A percentile compares a stretch with the other conserved stretches of the same genome.
phyloP scores from a whole-genome alignment of 1,140 invertebrate genomes.

The Scaptodrosophila lebanonensis region DNA sequence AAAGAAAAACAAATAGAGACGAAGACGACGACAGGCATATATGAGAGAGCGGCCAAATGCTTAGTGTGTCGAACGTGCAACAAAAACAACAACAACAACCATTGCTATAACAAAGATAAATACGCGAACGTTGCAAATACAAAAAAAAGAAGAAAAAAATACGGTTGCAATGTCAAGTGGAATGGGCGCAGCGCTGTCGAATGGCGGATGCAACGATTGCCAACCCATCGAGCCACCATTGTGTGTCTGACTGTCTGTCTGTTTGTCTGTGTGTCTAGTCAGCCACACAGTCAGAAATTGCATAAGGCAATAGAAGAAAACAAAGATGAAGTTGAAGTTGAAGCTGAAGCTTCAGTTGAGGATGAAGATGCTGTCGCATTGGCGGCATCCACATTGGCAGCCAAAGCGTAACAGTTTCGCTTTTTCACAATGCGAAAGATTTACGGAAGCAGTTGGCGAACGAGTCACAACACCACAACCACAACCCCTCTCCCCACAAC shows the following conservation, averaged over 20 bases:
- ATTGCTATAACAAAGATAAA: too few relatives aligned
- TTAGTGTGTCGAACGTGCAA: constrained; percentile 24
- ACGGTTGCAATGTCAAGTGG: constrained; percentile 35
- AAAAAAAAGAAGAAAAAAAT: constrained; percentile 13
- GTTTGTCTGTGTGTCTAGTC: too few relatives aligned
- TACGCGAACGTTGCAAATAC: too few relatives aligned
- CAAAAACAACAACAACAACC: constrained; percentile 12
- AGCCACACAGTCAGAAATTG: constrained; percentile 50
- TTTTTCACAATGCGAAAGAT: constrained; percentile 34
- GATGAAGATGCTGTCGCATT: too few relatives aligned
- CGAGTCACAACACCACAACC: too few relatives aligned
- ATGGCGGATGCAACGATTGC: constrained; percentile 48
- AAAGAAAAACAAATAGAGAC: constrained; percentile 2
- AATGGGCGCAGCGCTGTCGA: constrained; percentile 54
- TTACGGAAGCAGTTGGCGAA: too few relatives aligned
- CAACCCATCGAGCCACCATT: too few relatives aligned
- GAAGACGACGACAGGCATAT: constrained; percentile 1
- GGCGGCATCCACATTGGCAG: neutral
- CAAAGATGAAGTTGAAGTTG: constrained; percentile 11
- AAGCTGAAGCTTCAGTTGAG: neutral
- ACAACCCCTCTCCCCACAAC: too few relatives aligned
- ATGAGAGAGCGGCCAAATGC: neutral
- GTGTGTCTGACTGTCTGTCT: too few relatives aligned
- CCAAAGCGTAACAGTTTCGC: constrained; percentile 64
- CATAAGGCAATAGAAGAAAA: constrained; percentile 46